These are phyloP conservation scores for Diarsia dahlii DNA, from an alignment of 2,888 invertebrate species.

Conservation along the genomic window DNA sequence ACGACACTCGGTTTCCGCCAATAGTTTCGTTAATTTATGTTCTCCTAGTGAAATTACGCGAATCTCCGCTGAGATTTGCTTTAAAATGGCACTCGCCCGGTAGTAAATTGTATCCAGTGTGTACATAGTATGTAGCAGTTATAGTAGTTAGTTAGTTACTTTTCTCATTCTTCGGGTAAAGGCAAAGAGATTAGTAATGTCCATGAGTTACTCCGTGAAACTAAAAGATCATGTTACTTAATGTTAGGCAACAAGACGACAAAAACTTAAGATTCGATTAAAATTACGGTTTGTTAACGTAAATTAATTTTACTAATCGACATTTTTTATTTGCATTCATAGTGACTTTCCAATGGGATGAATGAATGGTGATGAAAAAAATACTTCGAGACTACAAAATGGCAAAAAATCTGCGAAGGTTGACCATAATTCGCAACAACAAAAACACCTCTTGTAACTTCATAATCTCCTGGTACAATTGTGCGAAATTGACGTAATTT, in stretches of 20 bases:
- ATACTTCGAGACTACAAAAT: background rate
- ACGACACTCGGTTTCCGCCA: background rate
- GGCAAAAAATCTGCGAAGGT: conserved; percentile 29
- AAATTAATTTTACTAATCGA: conserved; percentile 5
- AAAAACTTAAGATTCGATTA: conserved; percentile 57
- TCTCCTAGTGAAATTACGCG: conserved; percentile 70
- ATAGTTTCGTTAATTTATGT: conserved; percentile 57
- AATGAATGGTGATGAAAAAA: conserved; percentile 6
- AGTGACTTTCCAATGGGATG: background rate
- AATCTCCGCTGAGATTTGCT: conserved; percentile 60
- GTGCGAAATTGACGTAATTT: conserved; percentile 90
- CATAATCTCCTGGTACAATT: conserved; percentile 86
- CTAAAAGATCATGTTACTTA: conserved; percentile 49
- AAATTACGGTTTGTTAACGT: conserved; percentile 48
- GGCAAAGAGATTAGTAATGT: conserved; percentile 25
- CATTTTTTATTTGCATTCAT: conserved; percentile 1
- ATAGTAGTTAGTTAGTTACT: too few species aligned
- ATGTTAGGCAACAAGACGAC: conserved; percentile 38
- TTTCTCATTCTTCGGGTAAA: background rate
- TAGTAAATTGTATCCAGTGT: background rate
- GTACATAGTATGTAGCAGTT: background rate
- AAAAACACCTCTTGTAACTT: conserved; percentile 73
- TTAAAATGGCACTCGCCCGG: conserved; percentile 29
- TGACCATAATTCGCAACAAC: conserved; percentile 72
- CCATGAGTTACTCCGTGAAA: conserved; percentile 26